Evolutionary conservation across 2,113 vertebrate species (phyloP), one percentile per base, ranked within the genome.

Genomic region (Salvelinus fontinalis): DNA sequence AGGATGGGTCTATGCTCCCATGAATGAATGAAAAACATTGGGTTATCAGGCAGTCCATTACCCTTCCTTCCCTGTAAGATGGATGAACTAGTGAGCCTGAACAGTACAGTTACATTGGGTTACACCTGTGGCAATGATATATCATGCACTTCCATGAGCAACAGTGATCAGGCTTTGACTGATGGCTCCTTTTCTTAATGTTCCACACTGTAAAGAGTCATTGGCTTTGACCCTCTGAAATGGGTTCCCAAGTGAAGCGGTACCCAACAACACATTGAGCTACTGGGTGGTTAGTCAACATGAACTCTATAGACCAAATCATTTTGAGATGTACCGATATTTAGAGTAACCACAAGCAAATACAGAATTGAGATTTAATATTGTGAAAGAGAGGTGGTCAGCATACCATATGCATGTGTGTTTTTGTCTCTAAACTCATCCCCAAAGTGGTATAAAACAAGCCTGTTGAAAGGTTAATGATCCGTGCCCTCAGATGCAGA

Each of bases 391-490:
- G 49, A 54, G 16, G 16, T 54, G 51, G 16, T 44, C 39, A 44
- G 39, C 39, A 44, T 44, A 44, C 39, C 39, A 44, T 73, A 80
- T 70, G 77, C 65, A 68, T 20, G 20, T 74, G 81, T 70, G 77
- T 66, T 71, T n/a, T 54, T 51, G 22, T 51, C 13, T 62, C 5
- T 24, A 74, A 71, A 24, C 74, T 16, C 16, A 6, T 75, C 78
- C 82, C 83, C 49, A 39, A 76, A 83, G 79, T 49, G 24, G 80
- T 74, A 81, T 80, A 88, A 90, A 90, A 91, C 78, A 88, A 80
- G 82, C 71, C 80, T 85, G 85, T 18, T 85, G 86, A 91, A 87
- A 87, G 73, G 75, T 87, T 88, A 86, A 90, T 76, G 78, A 73
- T 71, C 74, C 83, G 74, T 79, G 81, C 73, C 78, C 78, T 24